These are phyloP conservation scores for Alectoris magna DNA, from an alignment of 2,797 vertebrate genomes.

Conservation along the genomic window DNA sequence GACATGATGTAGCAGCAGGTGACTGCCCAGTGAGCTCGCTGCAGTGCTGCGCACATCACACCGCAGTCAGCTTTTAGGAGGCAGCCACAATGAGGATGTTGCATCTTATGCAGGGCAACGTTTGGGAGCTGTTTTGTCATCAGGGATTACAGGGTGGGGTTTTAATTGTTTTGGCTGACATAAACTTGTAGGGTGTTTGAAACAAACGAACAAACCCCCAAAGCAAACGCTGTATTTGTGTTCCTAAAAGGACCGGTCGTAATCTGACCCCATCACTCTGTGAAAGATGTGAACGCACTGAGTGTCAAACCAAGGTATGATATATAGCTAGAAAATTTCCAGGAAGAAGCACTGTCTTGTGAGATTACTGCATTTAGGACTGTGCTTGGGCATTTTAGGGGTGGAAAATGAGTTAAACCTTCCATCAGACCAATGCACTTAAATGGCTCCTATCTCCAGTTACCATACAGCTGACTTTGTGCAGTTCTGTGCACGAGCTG, in stretches of 20 bases:
- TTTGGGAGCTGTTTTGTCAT: not conserved
- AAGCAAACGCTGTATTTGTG: not conserved
- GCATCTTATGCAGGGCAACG: not conserved
- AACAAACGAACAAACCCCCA: not conserved
- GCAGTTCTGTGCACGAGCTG: not conserved
- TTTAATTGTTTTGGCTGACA: not conserved
- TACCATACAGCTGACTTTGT: not conserved
- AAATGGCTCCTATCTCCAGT: not conserved
- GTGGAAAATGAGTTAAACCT: slow-evolving; percentile 38
- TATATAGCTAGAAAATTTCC: not conserved
- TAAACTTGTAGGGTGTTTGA: not conserved
- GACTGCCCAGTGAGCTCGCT: not conserved
- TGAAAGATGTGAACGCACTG: fast-evolving
- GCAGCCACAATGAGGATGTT: not conserved
- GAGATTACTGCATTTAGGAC: not conserved
- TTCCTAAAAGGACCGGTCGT: not conserved
- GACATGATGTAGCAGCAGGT: not conserved
- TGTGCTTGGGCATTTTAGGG: not conserved
- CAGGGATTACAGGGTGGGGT: not conserved
- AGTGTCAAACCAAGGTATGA: not conserved
- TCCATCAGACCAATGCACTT: not conserved
- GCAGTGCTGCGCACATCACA: not conserved
- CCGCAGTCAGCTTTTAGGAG: not conserved
- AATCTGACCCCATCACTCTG: not conserved
- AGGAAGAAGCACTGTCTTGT: not conserved